phyloP scores from a whole-genome alignment of 2,888 invertebrate genomes.

The Electrophaes corylata region DNA sequence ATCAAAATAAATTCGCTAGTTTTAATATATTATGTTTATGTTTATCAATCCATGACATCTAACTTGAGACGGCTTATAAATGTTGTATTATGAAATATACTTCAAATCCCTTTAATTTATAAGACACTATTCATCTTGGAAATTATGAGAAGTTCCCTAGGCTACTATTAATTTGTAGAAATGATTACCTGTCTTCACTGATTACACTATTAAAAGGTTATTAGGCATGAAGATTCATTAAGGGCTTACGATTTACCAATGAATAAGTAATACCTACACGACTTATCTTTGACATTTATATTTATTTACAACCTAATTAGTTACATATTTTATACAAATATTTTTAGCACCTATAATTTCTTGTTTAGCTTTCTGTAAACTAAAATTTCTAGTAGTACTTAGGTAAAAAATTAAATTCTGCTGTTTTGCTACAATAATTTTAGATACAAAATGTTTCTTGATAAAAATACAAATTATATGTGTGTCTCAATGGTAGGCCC shows the following conservation, averaged over 20 bases:
- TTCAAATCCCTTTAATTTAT: background rate
- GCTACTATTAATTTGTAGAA: constrained; percentile 8
- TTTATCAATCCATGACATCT: background rate
- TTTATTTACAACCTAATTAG: background rate
- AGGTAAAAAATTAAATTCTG: too few relatives aligned
- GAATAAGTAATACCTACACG: background rate
- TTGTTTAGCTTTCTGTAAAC: too few relatives aligned
- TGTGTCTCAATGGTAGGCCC: too few relatives aligned
- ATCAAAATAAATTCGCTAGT: too few relatives aligned
- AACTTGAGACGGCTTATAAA: background rate
- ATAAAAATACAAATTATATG: too few relatives aligned
- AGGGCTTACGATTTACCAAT: constrained; percentile 1
- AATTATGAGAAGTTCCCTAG: constrained; percentile 5
- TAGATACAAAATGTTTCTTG: too few relatives aligned
- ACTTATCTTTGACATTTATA: too few relatives aligned
- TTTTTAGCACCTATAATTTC: too few relatives aligned
- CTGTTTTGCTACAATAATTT: too few relatives aligned
- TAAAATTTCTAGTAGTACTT: too few relatives aligned
- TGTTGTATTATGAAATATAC: background rate
- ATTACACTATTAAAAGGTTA: constrained; percentile 10
- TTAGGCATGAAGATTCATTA: constrained; percentile 1
- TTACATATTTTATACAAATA: background rate
- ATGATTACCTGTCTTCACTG: constrained; percentile 9
- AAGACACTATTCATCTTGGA: background rate
- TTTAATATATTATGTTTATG: background rate